Base-by-base conservation (phyloP, 1,140 invertebrate species). In the Brachystomella parvula region DNA sequence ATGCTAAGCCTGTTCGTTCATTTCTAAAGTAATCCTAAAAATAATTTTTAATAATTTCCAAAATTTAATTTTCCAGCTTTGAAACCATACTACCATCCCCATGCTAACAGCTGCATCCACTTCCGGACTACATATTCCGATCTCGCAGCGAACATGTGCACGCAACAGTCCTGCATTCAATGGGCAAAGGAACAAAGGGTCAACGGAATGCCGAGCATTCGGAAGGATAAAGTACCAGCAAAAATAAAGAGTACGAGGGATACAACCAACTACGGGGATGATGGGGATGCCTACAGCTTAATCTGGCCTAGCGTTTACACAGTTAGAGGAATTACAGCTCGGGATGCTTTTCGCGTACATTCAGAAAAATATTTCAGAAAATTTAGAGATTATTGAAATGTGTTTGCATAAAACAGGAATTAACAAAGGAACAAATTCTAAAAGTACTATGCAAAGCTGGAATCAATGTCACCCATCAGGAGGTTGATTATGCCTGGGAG, bases 241-340 rank as follows among this genome's bases (percentile, higher is more conserved):
- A 66, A 65, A 56, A 69, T 69, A 24, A 21, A 47, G 19, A 60
- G 64, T 30, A 63, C 67, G 1, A 64, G 64, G 47, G 70, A 72
- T 60, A 44, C 33, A 3, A 68, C 64, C 1, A 68, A 71, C 47
- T 71, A 71, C 59, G 70, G 70, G 9, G 70, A 71, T 66, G 67
- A 71, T 35, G 70, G 67, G 15, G 71, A 72, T 32, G 67, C 68
- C 2, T 72, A 70, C 39, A 70, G 68, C 58, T 44, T 72, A 3
- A 67, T 72, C 17, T 67, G 35, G 12, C 71, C 71, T 2, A 68
- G 65, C 47, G 59, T 72, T 2, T 74, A 72, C 65, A 74, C 72
- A 2, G 15, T 32, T 1, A 12, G 61, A 35, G 72, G 72, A 21
- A 59, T 74, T 29, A 71, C 66, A n/a, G 47, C 30, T 29, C 59